Evolutionary conservation across 2,113 vertebrate genomes (phyloP).

Genomic region (Donacobius atricapilla): DNA sequence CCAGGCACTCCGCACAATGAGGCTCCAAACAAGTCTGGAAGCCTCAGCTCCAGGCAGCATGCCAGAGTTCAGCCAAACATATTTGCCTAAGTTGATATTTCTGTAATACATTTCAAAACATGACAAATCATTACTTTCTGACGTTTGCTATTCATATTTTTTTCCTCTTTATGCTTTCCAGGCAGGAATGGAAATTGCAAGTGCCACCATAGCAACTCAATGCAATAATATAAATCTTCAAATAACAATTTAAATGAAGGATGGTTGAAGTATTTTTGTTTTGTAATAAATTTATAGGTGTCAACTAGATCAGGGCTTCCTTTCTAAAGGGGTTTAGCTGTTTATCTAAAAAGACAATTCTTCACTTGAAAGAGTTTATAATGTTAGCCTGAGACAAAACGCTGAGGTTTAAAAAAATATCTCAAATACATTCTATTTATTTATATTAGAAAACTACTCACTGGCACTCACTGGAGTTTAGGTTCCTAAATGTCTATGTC

Average conservation of each 20-base stretch:
- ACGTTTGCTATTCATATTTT: neutral
- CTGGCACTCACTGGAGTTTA: neutral
- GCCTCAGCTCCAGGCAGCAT: neutral
- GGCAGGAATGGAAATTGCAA: conserved; percentile 39
- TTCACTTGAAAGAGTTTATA: neutral
- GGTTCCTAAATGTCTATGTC: neutral
- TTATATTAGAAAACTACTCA: neutral
- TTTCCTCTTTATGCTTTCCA: neutral
- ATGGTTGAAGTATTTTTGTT: conserved; percentile 25
- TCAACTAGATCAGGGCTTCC: conserved; percentile 10
- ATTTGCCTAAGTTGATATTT: conserved; percentile 4
- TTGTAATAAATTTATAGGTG: conserved; percentile 27
- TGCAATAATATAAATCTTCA: conserved; percentile 34
- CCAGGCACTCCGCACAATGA: neutral
- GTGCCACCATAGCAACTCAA: conserved; percentile 31
- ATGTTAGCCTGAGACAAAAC: neutral
- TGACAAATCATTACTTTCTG: conserved; percentile 38
- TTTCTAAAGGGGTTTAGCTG: conserved; percentile 16
- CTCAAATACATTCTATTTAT: neutral
- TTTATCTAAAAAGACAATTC: conserved; percentile 10
- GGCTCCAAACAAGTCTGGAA: neutral
- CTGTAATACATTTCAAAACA: conserved; percentile 3
- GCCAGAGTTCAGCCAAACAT: neutral
- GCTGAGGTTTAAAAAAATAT: neutral
- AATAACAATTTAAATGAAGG: conserved; percentile 39